Evolutionary conservation across 2,113 vertebrate genomes (phyloP), one percentile per base, ranked within the genome.

Genomic region (Oncorhynchus keta): DNA sequence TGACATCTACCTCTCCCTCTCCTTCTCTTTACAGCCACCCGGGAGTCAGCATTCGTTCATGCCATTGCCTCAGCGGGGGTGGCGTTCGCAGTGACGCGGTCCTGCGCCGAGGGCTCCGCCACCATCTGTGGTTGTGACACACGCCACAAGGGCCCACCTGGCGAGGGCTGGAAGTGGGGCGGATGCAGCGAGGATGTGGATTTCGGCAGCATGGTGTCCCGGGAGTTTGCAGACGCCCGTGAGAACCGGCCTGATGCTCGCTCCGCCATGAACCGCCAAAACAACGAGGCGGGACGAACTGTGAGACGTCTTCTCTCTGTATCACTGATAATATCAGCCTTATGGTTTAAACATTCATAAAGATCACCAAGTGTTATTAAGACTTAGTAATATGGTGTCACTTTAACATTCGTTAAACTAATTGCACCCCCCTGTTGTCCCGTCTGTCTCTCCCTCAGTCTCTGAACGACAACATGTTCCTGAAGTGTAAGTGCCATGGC

Each of bases 131-230:
- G 98, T 68, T 99, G 98, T 9, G 97, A 98, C 90, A 93, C 90
- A 0, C 95, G 95, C 35, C 96, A 97, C 86, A 98, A 97, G 84
- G 96, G 96, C 18, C 94, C 95, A 0, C 97, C 97, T 0, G 97
- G 96, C 0, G 97, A 97, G 64, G 97, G 97, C 68, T 99, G 98
- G 98, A 99, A 99, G 85, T 99, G 98, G 98, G 98, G 98, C 0
- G 98, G 98, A 90, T 99, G 98, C 92, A 99, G 98, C 0, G 97
- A 99, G 84, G 97, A 99, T 4, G 94, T 97, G 75, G 96, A 99
- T 45, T 99, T 99, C 16, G 98, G 98, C 1, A 97, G 94, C 81
- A 99, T 96, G 96, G 98, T 99, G 84, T 99, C 97, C 9, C 92
- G 98, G 65, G 97, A 99, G 86, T 99, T 99, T 16, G 98, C 97